Conservation (phyloP, 1,140 invertebrate species). For the Drosophila ohnishii region DNA sequence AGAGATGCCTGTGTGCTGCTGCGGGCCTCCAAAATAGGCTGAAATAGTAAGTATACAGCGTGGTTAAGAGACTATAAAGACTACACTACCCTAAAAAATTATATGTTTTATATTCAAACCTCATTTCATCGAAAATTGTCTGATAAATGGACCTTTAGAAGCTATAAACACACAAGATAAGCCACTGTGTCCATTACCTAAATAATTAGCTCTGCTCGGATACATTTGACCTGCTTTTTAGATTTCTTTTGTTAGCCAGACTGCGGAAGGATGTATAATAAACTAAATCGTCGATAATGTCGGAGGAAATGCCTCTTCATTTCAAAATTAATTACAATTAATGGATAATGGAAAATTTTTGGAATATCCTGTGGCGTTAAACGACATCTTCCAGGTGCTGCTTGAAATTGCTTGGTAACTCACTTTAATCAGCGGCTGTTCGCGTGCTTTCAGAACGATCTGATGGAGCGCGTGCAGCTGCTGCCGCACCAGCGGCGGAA, state of each 20-base stretch:
- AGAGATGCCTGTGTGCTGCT: slow-evolving; percentile 68
- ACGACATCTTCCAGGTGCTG: slow-evolving; percentile 17
- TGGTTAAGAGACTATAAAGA: background rate
- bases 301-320: slow-evolving; percentile 24
- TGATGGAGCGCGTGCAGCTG: slow-evolving; percentile 90
- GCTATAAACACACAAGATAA: background rate
- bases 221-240: background rate
- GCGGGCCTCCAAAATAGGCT: slow-evolving; percentile 83
- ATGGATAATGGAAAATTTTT: slow-evolving; percentile 26
- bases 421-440: slow-evolving; percentile 88
- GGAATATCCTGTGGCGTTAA: slow-evolving; percentile 17
- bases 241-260: background rate
- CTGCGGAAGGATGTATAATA: slow-evolving; percentile 3
- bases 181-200: background rate
- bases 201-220: background rate
- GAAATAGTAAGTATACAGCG: slow-evolving; percentile 35
- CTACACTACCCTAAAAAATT: background rate
- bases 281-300: background rate
- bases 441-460: slow-evolving; percentile 90
- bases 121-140: background rate
- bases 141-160: background rate
- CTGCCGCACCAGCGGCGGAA: slow-evolving; percentile 93
- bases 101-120: too few relatives aligned
- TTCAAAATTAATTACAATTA: slow-evolving; percentile 49
- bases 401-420: slow-evolving; percentile 28